phyloP scores from a whole-genome alignment of 2,888 invertebrate genomes.

The Platycnemis pennipes region DNA sequence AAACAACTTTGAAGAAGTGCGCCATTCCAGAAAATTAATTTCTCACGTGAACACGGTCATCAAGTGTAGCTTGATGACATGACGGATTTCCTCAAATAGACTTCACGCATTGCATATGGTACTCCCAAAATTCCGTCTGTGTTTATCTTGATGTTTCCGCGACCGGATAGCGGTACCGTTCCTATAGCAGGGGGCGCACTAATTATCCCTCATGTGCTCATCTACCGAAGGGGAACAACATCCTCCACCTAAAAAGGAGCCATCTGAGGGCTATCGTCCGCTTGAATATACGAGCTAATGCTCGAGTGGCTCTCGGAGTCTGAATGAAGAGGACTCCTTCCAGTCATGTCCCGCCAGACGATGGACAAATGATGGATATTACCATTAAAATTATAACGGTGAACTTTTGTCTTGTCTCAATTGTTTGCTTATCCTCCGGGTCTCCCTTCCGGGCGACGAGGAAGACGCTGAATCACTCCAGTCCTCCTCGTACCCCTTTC shows the following conservation, averaged over 20 bases:
- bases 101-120: background rate
- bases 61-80: background rate
- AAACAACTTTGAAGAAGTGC: too few species aligned
- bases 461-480: background rate
- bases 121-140: background rate
- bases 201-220: background rate
- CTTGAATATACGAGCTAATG: background rate
- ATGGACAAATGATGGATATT: background rate
- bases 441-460: background rate
- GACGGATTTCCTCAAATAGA: background rate
- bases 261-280: background rate
- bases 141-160: background rate
- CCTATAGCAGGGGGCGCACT: background rate
- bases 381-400: conserved; percentile 32
- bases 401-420: background rate
- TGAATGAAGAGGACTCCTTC: background rate
- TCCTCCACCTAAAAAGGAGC: background rate
- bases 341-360: background rate
- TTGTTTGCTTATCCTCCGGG: background rate
- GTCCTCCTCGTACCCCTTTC: background rate
- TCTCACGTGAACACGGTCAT: background rate
- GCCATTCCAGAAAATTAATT: background rate
- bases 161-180: background rate
- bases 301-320: background rate
- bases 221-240: background rate